Evolutionary conservation across 2,888 invertebrate species (phyloP).

Genomic region (Isotomurus palustris): DNA sequence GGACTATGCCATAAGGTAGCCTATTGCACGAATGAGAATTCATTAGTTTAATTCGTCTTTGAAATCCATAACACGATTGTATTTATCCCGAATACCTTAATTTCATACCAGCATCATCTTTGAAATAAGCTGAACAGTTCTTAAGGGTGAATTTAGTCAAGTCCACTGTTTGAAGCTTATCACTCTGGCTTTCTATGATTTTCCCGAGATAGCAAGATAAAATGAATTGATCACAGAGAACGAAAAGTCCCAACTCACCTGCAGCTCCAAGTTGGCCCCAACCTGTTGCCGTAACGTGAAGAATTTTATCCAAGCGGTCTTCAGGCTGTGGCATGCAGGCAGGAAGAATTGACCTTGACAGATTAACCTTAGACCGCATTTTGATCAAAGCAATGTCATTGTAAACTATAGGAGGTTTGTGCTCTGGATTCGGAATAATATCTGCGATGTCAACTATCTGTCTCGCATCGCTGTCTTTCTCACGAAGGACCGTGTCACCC

Average conservation of each 20-base stretch:
- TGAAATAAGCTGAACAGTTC: slow-evolving; percentile 27
- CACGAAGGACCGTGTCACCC: slow-evolving; percentile 27
- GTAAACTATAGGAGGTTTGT: slow-evolving; percentile 35
- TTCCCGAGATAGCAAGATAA: background rate
- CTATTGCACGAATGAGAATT: slow-evolving; percentile 10
- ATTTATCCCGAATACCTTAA: slow-evolving; percentile 6
- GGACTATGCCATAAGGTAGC: slow-evolving; percentile 31
- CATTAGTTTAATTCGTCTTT: background rate
- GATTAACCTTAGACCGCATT: slow-evolving; percentile 27
- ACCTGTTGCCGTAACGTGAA: slow-evolving; percentile 30
- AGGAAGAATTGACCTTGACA: slow-evolving; percentile 30
- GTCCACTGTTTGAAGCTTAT: slow-evolving; percentile 29
- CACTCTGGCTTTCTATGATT: slow-evolving; percentile 27
- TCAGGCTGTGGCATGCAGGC: slow-evolving; percentile 40
- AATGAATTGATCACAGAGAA: background rate
- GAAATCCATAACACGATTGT: background rate
- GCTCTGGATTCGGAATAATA: slow-evolving; percentile 36
- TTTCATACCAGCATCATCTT: slow-evolving; percentile 5
- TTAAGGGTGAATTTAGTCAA: slow-evolving; percentile 13
- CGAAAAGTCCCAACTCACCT: slow-evolving; percentile 5
- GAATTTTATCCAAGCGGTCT: slow-evolving; percentile 15
- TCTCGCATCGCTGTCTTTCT: slow-evolving; percentile 17
- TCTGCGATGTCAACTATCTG: slow-evolving; percentile 20
- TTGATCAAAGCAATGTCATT: slow-evolving; percentile 45
- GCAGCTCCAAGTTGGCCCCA: slow-evolving; percentile 33